A percentile compares a stretch with the other conserved stretches of the same genome.
Evolutionary conservation across 1,140 invertebrate genomes (phyloP).

Genomic region (Megalopta genalis): DNA sequence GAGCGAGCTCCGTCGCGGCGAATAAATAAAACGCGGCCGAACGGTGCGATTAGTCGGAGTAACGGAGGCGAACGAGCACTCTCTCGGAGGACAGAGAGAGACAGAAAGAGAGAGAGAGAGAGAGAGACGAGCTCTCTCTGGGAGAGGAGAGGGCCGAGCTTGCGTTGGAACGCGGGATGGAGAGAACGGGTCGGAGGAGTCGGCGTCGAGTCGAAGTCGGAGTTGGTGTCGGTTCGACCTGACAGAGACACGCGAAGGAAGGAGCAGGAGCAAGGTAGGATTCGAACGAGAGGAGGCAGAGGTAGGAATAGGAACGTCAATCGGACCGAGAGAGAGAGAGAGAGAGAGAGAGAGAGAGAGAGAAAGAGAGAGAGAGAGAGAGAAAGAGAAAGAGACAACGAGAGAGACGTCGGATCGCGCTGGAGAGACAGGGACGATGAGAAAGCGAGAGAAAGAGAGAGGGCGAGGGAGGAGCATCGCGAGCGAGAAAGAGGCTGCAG

Average conservation of each 20-base stretch:
- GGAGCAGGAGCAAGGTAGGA: too few relatives aligned
- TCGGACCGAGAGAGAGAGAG: too few relatives aligned
- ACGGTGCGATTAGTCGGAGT: slow-evolving; percentile 51
- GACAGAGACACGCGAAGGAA: too few relatives aligned
- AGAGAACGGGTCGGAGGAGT: not conserved
- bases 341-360: too few relatives aligned
- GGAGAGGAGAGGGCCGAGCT: not conserved
- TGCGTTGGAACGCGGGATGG: not conserved
- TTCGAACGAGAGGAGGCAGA: too few relatives aligned
- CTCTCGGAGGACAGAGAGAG: not conserved
- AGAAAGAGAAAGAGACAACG: not conserved
- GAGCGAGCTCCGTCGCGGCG: slow-evolving; percentile 44
- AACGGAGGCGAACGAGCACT: not conserved
- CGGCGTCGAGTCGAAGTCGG: too few relatives aligned
- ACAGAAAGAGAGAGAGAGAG: not conserved
- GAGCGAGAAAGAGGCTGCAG: too few relatives aligned
- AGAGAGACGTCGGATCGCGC: too few relatives aligned
- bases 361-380: not conserved
- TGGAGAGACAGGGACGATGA: not conserved
- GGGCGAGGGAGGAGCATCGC: slow-evolving; percentile 4
- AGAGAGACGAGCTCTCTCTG: not conserved
- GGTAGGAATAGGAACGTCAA: too few relatives aligned
- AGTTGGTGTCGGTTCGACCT: too few relatives aligned
- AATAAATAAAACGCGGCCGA: slow-evolving; percentile 51
- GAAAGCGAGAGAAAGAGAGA: not conserved